Conservation (phyloP, 2,113 vertebrate species). For the Silurus meridionalis region DNA sequence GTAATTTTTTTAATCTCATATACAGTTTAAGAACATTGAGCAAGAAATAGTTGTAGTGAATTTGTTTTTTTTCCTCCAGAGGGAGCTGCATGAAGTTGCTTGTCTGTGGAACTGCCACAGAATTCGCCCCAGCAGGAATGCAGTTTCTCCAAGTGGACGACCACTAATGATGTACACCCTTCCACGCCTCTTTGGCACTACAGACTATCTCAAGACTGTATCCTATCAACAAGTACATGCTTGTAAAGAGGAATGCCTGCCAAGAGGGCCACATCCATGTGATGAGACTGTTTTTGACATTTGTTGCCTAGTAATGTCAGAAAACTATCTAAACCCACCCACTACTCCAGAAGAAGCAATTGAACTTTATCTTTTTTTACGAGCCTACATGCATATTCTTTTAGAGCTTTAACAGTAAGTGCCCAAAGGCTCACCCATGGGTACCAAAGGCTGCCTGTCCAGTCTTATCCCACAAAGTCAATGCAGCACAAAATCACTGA, state of each 20-base stretch:
- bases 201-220: not conserved
- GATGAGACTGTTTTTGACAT: constrained; percentile 2
- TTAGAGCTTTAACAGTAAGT: not conserved
- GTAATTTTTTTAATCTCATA: too few relatives aligned
- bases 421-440: too few relatives aligned
- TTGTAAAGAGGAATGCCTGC: constrained; percentile 21
- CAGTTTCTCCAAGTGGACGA: constrained; percentile 22
- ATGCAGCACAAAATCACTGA: too few relatives aligned
- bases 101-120: constrained; percentile 6
- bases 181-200: not conserved
- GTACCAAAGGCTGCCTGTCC: too few relatives aligned
- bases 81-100: not conserved
- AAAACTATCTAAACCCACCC: not conserved
- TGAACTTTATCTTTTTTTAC: not conserved
- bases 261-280: constrained; percentile 6
- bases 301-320: not conserved
- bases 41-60: too few relatives aligned
- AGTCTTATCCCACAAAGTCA: too few relatives aligned
- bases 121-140: constrained; percentile 17
- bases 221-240: not conserved
- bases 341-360: not conserved
- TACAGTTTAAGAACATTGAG: too few relatives aligned
- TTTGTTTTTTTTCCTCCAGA: too few relatives aligned
- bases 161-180: constrained; percentile 18
- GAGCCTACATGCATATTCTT: not conserved